Conservation (phyloP, 30 jellyfish, hydroid and myxozoan genomes). For the Aurelia sp. region DNA sequence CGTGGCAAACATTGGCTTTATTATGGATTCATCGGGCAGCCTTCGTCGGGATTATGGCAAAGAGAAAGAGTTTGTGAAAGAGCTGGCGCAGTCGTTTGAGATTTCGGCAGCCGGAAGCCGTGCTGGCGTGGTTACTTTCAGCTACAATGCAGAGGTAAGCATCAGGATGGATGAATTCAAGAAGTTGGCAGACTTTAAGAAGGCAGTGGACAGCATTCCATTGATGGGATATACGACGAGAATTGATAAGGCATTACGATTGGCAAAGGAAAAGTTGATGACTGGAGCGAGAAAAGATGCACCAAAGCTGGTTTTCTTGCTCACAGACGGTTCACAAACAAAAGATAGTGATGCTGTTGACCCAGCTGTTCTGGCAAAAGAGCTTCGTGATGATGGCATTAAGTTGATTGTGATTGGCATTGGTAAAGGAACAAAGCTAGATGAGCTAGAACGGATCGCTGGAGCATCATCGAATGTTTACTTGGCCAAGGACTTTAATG, state of each 20-base stretch:
- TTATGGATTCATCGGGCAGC: conserved; percentile 76
- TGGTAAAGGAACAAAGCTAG: conserved; percentile 77
- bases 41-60: conserved; percentile 50
- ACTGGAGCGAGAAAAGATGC: conserved; percentile 54
- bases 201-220: conserved; percentile 53
- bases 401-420: conserved; percentile 77
- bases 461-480: conserved; percentile 37
- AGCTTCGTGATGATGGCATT: conserved; percentile 62
- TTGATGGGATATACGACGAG: conserved; percentile 66
- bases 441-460: conserved; percentile 54
- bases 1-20: conserved; percentile 46
- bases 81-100: conserved; percentile 10
- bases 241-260: conserved; percentile 66
- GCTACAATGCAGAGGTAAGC: conserved; percentile 36
- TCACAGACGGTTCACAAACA: conserved; percentile 96
- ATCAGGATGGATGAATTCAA: conserved; percentile 28
- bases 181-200: neutral
- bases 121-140: conserved; percentile 54
- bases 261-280: conserved; percentile 42
- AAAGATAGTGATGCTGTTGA: conserved; percentile 65
- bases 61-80: conserved; percentile 67
- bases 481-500: conserved; percentile 55
- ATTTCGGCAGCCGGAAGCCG: conserved; percentile 10
- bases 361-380: conserved; percentile 75
- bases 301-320: conserved; percentile 68